Percentiles rank a stretch among this genome's conserved stretches.
phyloP scores from a whole-genome alignment of 2,888 invertebrate genomes.

The Agrilus biguttatus region DNA sequence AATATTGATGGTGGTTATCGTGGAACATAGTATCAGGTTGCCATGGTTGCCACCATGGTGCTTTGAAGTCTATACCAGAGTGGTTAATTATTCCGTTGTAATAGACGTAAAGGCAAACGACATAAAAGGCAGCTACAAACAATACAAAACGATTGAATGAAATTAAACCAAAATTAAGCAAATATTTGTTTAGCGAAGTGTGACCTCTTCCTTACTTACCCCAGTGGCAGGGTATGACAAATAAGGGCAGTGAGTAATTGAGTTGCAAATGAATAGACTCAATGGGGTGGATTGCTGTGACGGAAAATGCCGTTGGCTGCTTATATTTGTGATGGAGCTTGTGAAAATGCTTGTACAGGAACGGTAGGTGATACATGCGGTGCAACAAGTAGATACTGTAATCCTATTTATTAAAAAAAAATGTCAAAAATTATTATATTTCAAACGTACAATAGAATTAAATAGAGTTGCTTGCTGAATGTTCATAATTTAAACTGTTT shows the following conservation, averaged over 20 bases:
- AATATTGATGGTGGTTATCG: conserved; percentile 65
- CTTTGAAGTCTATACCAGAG: conserved; percentile 58
- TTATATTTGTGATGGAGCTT: conserved; percentile 63
- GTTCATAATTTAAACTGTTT: too few relatives aligned
- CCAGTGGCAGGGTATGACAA: conserved; percentile 51
- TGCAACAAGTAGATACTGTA: conserved; percentile 53
- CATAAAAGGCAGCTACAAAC: conserved; percentile 31
- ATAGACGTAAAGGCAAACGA: conserved; percentile 42
- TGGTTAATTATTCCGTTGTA: conserved; percentile 65
- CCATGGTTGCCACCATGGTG: conserved; percentile 64
- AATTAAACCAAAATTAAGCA: too few relatives aligned
- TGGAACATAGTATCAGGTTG: conserved; percentile 62
- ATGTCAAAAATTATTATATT: neutral
- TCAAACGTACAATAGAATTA: neutral
- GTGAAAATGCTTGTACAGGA: conserved; percentile 55
- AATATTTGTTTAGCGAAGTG: too few relatives aligned
- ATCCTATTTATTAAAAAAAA: conserved; percentile 31
- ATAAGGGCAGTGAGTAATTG: conserved; percentile 44
- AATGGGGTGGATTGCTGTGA: conserved; percentile 58
- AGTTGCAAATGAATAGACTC: conserved; percentile 52
- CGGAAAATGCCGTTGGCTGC: conserved; percentile 62
- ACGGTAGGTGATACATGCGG: conserved; percentile 51
- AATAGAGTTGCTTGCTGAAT: too few relatives aligned
- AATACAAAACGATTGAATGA: too few relatives aligned
- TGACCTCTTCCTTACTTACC: conserved; percentile 33